Evolutionary conservation across 1,140 invertebrate species (phyloP).

Genomic region (Listronotus oregonensis): DNA sequence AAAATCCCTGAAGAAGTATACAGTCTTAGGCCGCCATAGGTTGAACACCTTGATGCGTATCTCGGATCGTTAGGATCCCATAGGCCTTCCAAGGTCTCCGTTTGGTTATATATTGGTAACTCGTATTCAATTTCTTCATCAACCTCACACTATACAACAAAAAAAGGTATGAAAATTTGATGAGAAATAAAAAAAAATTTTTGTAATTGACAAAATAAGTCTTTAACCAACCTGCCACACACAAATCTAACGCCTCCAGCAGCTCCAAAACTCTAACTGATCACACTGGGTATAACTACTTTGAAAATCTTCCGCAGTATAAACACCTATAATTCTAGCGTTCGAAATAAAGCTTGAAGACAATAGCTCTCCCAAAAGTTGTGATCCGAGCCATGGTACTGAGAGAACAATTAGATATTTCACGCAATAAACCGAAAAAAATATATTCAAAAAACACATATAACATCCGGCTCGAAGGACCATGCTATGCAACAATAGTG

Average conservation of each 20-base stretch:
- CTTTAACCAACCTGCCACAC: conserved; percentile 67
- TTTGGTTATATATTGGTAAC: conserved; percentile 80
- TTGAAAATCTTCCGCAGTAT: conserved; percentile 80
- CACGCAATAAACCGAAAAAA: conserved; percentile 55
- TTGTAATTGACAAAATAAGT: no score
- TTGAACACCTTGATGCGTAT: conserved; percentile 59
- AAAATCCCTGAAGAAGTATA: conserved; percentile 63
- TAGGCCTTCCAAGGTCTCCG: conserved; percentile 72
- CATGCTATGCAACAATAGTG: no score
- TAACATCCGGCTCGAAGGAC: no score
- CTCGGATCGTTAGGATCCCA: conserved; percentile 72
- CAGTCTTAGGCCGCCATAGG: conserved; percentile 74
- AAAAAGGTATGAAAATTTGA: no score
- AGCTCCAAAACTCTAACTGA: conserved; percentile 70
- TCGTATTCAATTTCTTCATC: conserved; percentile 79
- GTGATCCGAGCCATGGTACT: conserved; percentile 75
- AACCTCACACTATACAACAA: conserved; percentile 65
- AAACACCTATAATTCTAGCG: conserved; percentile 75
- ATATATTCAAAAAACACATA: no score
- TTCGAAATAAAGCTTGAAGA: conserved; percentile 63
- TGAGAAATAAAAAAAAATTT: no score
- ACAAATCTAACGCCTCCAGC: conserved; percentile 72
- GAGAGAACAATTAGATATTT: conserved; percentile 74
- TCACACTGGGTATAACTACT: conserved; percentile 75
- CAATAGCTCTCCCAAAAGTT: conserved; percentile 73